A percentile compares a stretch with the other conserved stretches of the same genome.
These are phyloP conservation scores for Cepaea hortensis DNA, from an alignment of 2,888 invertebrate species.

Conservation along the genomic window DNA sequence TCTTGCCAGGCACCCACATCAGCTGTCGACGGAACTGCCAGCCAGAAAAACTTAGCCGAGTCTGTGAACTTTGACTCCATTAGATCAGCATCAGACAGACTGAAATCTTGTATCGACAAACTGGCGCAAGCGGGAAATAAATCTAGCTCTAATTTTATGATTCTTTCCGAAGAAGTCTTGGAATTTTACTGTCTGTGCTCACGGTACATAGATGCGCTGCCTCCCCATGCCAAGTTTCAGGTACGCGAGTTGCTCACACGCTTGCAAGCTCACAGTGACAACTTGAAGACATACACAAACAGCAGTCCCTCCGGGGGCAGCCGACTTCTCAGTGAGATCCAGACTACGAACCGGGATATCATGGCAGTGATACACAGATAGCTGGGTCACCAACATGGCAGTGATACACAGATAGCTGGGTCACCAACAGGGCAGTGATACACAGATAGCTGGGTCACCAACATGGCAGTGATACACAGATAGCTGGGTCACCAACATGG, in stretches of 20 bases:
- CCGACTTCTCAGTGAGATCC: constrained; percentile 65
- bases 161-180: constrained; percentile 86
- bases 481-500: too few species aligned
- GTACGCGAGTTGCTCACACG: constrained; percentile 80
- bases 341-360: constrained; percentile 67
- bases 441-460: too few species aligned
- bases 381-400: neutral
- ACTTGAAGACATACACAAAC: constrained; percentile 67
- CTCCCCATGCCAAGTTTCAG: constrained; percentile 91
- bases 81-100: constrained; percentile 62
- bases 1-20: neutral
- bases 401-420: constrained; percentile 62
- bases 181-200: constrained; percentile 88
- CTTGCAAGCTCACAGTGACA: constrained; percentile 66
- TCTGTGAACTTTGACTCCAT: constrained; percentile 65
- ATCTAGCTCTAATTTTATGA: constrained; percentile 83
- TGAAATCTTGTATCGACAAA: constrained; percentile 67
- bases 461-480: too few species aligned
- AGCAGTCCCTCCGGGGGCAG: constrained; percentile 64
- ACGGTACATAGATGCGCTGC: constrained; percentile 88
- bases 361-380: constrained; percentile 83
- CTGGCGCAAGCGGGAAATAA: constrained; percentile 69
- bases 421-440: constrained; percentile 68
- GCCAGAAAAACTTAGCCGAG: neutral
- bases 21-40: neutral